Percentiles rank a stretch among this genome's conserved stretches.
These are phyloP conservation scores for Lophochroa leadbeateri DNA, from an alignment of 2,113 vertebrate species.

Conservation along the genomic window DNA sequence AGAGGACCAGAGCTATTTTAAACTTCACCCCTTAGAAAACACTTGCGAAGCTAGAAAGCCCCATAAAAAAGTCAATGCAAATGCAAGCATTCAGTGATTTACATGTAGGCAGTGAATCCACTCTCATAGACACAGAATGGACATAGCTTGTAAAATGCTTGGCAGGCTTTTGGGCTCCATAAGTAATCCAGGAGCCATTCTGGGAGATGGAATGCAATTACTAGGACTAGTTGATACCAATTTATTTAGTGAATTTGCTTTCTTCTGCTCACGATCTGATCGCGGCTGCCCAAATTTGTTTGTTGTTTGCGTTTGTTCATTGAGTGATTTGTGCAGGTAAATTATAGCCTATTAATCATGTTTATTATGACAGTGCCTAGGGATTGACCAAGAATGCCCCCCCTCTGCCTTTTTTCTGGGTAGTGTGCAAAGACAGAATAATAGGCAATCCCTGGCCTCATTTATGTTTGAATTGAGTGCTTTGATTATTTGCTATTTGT, in stretches of 20 bases:
- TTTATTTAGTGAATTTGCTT: conserved; percentile 55
- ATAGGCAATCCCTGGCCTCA: conserved; percentile 54
- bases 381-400: conserved; percentile 39
- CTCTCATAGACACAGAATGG: background rate
- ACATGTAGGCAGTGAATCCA: conserved; percentile 34
- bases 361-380: conserved; percentile 61
- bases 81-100: conserved; percentile 1
- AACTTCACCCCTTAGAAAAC: conserved; percentile 23
- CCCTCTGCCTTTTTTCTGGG: conserved; percentile 22
- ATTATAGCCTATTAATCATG: conserved; percentile 62
- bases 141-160: conserved; percentile 36
- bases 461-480: conserved; percentile 56
- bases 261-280: conserved; percentile 54
- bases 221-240: conserved; percentile 47
- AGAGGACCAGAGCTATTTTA: conserved; percentile 6
- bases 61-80: conserved; percentile 47
- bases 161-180: conserved; percentile 22
- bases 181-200: conserved; percentile 54
- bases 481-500: conserved; percentile 69
- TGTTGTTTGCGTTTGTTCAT: conserved; percentile 53
- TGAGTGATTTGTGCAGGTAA: conserved; percentile 65
- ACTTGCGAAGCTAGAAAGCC: background rate
- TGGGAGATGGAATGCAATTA: conserved; percentile 57
- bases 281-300: conserved; percentile 15
- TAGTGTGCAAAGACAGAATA: conserved; percentile 40